Evolutionary conservation across 2,797 vertebrate genomes (phyloP), one percentile per base, ranked within the genome.

Genomic region (Anabas testudineus): DNA sequence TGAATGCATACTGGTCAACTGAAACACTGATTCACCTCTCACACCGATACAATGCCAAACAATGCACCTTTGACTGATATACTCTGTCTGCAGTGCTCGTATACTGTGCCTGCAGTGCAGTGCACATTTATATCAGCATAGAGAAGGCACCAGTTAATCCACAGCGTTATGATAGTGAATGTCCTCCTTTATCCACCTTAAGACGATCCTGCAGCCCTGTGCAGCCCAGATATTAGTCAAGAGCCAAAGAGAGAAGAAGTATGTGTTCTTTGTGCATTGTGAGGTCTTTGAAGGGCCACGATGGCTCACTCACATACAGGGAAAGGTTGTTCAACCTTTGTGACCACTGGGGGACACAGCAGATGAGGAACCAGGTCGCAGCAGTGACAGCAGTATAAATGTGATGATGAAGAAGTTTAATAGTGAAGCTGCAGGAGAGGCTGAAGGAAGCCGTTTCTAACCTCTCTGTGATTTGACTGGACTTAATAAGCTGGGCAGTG

Each of bases 361-460:
- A 56, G 49, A 73, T 51, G 34, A 67, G 67, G 24, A 67, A 46
- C 36, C 58, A 24, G 71, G 76, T 43, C 77, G 53, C n/a, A 39
- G 67, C 66, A 37, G 57, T 83, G 89, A 71, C 87, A 82, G 74
- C 74, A 42, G 75, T 46, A 78, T 78, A 84, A 90, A 92, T 87
- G 76, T 76, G 87, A 84, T 83, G 86, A 92, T 91, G 83, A 75
- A 74, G 41, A 74, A 63, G 84, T 89, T 90, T 83, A 81, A 76
- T 74, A 62, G 67, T 68, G 65, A 16, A 53, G 82, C 80, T 76
- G 72, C 57, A 75, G 77, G 70, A 81, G 39, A 63, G 70, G 69
- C 67, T 72, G 60, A 46, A 78, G 54, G 77, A 88, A 82, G 59
- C 67, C 70, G 80, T 82, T 81, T 81, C 63, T 56, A 62, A 79